Conservation (phyloP, 2,113 vertebrate species). For the Nesoenas mayeri region DNA sequence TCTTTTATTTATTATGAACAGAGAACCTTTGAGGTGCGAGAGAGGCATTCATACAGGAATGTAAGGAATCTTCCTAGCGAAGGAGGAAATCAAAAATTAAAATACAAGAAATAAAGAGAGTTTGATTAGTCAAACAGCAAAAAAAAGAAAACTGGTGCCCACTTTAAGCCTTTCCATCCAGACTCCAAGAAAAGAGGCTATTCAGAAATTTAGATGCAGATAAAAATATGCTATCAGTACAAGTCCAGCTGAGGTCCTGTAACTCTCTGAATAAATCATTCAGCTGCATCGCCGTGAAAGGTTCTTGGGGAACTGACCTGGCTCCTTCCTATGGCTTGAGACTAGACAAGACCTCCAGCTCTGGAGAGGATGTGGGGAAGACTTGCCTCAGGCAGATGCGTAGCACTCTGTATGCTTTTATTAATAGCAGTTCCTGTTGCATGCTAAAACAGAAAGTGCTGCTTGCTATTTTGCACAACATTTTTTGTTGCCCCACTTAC, state of each 20-base stretch:
- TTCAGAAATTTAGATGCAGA: background rate
- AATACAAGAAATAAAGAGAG: background rate
- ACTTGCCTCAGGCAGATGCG: background rate
- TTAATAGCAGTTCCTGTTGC: background rate
- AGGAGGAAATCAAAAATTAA: background rate
- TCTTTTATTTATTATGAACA: background rate
- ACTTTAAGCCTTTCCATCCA: background rate
- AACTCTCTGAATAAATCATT: background rate
- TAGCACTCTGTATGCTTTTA: background rate
- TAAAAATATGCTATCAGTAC: background rate
- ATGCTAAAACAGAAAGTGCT: background rate
- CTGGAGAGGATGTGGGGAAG: background rate
- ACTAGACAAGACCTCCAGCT: background rate
- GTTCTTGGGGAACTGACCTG: background rate
- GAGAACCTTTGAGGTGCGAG: background rate
- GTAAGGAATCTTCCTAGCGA: background rate
- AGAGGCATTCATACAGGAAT: background rate
- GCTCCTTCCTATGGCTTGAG: background rate
- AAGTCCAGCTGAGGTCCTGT: background rate
- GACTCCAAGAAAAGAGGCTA: background rate
- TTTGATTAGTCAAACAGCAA: background rate
- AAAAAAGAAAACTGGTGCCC: background rate
- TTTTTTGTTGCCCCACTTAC: background rate
- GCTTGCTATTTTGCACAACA: background rate
- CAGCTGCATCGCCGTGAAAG: accelerated